Percentiles rank a stretch among this genome's conserved stretches.
These are phyloP conservation scores for Trididemnum miniatum DNA, from an alignment of 23 tunicate genomes.

Conservation along the genomic window DNA sequence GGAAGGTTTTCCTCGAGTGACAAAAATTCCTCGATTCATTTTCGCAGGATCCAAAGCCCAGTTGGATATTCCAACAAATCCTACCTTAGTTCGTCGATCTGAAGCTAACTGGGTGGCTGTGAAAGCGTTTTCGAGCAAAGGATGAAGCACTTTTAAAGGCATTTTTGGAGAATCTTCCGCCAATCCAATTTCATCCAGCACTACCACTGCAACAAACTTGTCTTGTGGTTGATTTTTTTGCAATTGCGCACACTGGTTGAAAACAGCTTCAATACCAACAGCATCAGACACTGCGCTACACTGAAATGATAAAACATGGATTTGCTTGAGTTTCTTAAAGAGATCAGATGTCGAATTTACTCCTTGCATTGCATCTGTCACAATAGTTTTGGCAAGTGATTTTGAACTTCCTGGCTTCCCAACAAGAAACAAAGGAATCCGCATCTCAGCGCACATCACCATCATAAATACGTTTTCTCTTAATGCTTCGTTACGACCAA, in stretches of 20 bases:
- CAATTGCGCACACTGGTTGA: conserved; percentile 51
- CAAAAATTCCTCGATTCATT: conserved; percentile 77
- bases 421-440: conserved; percentile 60
- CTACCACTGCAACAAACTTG: conserved; percentile 56
- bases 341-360: conserved; percentile 32
- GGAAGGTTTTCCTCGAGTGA: conserved; percentile 47
- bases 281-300: conserved; percentile 79
- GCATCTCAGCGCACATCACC: conserved; percentile 56
- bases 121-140: conserved; percentile 41
- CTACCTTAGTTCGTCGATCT: conserved; percentile 29
- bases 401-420: conserved; percentile 77
- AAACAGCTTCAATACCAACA: conserved; percentile 65
- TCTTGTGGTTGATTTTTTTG: conserved; percentile 48
- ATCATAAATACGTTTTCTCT: conserved; percentile 70
- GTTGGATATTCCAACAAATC: conserved; percentile 72
- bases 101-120: background rate
- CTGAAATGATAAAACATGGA: conserved; percentile 61
- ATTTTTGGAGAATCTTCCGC: conserved; percentile 73
- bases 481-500: conserved; percentile 61
- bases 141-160: conserved; percentile 65
- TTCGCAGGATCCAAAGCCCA: conserved; percentile 76
- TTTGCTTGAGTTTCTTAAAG: conserved; percentile 44
- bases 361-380: conserved; percentile 64
- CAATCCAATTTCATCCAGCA: conserved; percentile 73
- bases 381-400: conserved; percentile 61